Percentiles rank a stretch among this genome's conserved stretches.
Evolutionary conservation across 2,113 vertebrate species (phyloP).

Genomic region (zebrafish (Danio rerio)): DNA sequence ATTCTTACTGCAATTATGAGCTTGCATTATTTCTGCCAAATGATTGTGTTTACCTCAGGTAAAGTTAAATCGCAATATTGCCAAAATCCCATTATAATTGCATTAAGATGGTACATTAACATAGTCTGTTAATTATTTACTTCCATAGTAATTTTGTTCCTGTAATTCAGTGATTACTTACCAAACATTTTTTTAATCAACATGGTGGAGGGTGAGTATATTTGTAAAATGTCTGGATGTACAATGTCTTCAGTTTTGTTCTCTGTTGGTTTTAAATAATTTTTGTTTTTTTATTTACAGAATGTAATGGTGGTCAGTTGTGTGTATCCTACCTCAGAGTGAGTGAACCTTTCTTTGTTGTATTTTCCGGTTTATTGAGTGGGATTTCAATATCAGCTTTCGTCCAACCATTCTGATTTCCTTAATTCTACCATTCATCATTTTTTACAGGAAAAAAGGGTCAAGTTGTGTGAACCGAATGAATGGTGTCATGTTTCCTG

Average conservation of each 20-base stretch:
- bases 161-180: too few species aligned
- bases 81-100: background rate
- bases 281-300: slow-evolving; percentile 70
- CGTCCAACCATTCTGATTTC: background rate
- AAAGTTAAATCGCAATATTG: background rate
- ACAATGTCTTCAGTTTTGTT: too few species aligned
- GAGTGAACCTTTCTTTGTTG: slow-evolving; percentile 71
- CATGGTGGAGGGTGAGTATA: too few species aligned
- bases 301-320: slow-evolving; percentile 99
- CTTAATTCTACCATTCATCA: background rate
- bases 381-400: background rate
- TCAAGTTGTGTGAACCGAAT: slow-evolving; percentile 88
- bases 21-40: background rate
- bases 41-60: background rate
- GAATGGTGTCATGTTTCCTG: slow-evolving; percentile 97
- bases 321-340: slow-evolving; percentile 93
- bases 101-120: background rate
- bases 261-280: background rate
- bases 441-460: slow-evolving; percentile 87
- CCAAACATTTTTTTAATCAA: too few species aligned
- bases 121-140: too few species aligned
- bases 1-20: background rate
- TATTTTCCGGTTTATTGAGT: background rate
- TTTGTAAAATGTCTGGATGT: too few species aligned
- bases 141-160: too few species aligned